phyloP scores from a whole-genome alignment of 2,113 vertebrate species.

The Pao palembangensis region DNA sequence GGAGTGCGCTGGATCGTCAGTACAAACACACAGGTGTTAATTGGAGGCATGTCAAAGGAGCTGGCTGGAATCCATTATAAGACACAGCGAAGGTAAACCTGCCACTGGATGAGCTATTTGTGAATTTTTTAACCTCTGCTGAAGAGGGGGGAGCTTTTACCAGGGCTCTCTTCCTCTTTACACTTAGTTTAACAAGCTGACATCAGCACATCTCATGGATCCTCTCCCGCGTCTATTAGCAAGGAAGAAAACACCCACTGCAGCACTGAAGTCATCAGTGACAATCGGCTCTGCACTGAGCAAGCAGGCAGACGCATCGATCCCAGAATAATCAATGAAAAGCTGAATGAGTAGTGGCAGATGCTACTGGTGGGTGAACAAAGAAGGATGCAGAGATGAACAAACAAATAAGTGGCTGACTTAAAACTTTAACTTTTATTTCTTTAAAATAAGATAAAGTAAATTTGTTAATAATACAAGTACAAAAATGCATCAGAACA shows the following conservation, averaged over 20 bases:
- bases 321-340: slow-evolving; percentile 54
- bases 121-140: too few species aligned
- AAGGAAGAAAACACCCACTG: slow-evolving; percentile 32
- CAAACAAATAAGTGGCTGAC: slow-evolving; percentile 31
- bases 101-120: too few species aligned
- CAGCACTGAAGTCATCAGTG: slow-evolving; percentile 46
- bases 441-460: slow-evolving; percentile 92
- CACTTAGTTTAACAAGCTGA: not conserved
- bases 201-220: slow-evolving; percentile 8
- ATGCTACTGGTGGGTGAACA: too few species aligned
- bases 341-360: slow-evolving; percentile 39
- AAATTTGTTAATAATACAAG: slow-evolving; percentile 78
- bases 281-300: slow-evolving; percentile 43
- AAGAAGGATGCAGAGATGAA: not conserved
- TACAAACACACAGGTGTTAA: slow-evolving; percentile 48
- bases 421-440: slow-evolving; percentile 90
- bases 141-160: too few species aligned
- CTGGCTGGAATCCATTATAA: not conserved
- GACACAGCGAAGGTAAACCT: not conserved
- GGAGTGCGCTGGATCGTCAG: not conserved
- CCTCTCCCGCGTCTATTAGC: not conserved
- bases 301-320: slow-evolving; percentile 45
- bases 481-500: slow-evolving; percentile 84
- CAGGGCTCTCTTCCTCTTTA: not conserved
- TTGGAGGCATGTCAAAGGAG: slow-evolving; percentile 40